phyloP scores from a whole-genome alignment of 2,888 invertebrate species.

The Diaperis boleti region DNA sequence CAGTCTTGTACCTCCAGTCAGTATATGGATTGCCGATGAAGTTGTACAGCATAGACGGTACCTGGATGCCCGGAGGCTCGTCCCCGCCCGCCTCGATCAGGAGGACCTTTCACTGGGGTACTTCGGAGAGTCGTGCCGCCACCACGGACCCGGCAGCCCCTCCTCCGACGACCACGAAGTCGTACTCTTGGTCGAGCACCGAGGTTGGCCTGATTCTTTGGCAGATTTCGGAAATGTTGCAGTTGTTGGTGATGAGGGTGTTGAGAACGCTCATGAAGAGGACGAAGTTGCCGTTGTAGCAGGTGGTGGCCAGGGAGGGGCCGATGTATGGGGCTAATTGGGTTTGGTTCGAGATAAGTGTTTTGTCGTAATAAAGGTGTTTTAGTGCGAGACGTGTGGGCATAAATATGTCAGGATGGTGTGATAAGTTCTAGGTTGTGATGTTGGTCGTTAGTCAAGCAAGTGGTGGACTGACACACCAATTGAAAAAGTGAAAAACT shows the following conservation, averaged over 20 bases:
- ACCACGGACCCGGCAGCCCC: conserved; percentile 75
- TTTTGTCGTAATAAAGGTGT: no score
- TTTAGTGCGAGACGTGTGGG: no score
- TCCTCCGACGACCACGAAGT: conserved; percentile 74
- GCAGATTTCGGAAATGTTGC: conserved; percentile 10
- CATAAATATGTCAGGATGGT: no score
- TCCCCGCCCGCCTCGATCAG: conserved; percentile 57
- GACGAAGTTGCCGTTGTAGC: conserved; percentile 1
- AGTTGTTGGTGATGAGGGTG: neutral
- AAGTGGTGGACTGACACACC: no score
- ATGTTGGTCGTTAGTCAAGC: no score
- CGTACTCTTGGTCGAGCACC: conserved; percentile 51
- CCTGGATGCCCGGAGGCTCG: conserved; percentile 7
- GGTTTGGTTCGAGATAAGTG: no score
- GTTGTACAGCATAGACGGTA: conserved; percentile 9
- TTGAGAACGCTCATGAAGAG: conserved; percentile 10
- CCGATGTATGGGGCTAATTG: conserved; percentile 15
- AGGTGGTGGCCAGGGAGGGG: neutral
- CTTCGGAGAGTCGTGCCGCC: conserved; percentile 74
- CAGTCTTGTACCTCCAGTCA: conserved; percentile 75
- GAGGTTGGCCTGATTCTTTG: neutral
- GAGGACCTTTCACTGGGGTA: conserved; percentile 71
- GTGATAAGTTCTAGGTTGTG: no score
- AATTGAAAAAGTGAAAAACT: no score
- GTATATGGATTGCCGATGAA: neutral